These are phyloP conservation scores for Platyscapa corneri DNA, from an alignment of 1,140 invertebrate species.

Conservation along the genomic window DNA sequence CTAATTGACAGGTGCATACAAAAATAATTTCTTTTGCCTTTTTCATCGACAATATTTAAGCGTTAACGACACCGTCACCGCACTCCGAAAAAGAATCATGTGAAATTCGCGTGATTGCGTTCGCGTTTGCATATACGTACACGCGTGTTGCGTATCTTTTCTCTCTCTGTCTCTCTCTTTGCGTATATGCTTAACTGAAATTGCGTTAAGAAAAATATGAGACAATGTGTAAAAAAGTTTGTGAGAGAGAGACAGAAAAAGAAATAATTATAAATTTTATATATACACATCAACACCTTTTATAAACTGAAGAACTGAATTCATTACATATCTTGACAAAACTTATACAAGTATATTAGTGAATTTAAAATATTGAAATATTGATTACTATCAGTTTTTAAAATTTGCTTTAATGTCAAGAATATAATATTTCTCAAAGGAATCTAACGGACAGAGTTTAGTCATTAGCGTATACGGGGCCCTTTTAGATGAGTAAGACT, in stretches of 20 bases:
- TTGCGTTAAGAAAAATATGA: too few species aligned
- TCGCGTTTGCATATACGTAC: not conserved
- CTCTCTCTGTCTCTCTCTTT: not conserved
- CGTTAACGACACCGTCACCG: not conserved
- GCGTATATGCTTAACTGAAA: not conserved
- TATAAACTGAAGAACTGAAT: not conserved
- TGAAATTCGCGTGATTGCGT: constrained; percentile 8
- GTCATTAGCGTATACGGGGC: not conserved
- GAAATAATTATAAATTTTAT: not conserved
- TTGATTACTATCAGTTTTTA: too few species aligned
- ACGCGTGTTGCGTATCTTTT: not conserved
- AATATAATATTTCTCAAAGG: not conserved
- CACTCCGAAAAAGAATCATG: not conserved
- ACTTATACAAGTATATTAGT: too few species aligned
- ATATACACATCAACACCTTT: not conserved
- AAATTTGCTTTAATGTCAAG: not conserved
- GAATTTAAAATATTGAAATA: too few species aligned
- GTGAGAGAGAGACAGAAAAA: not conserved
- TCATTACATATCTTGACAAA: not conserved
- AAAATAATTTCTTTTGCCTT: not conserved
- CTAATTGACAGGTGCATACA: constrained; percentile 29
- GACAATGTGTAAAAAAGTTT: not conserved
- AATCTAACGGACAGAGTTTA: not conserved
- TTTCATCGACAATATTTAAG: not conserved
- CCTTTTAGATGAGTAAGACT: not conserved